Conservation (phyloP, 2,797 vertebrate species). For the Amblyopsis hoosieri region DNA sequence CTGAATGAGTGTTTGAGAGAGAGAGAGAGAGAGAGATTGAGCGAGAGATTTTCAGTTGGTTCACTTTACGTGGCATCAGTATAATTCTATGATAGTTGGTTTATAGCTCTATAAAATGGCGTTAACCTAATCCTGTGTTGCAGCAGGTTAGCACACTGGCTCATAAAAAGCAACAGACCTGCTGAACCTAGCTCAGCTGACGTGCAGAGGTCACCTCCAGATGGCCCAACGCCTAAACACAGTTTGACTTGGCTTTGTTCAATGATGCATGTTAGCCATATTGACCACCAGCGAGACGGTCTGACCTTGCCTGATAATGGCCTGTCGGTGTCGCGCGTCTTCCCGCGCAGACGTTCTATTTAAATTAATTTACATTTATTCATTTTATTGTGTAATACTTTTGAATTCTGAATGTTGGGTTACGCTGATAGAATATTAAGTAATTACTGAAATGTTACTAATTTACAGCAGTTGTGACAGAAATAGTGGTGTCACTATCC, state of each 20-base stretch:
- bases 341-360: constrained; percentile 23
- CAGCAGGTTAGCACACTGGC: too few species aligned
- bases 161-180: too few species aligned
- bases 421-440: not conserved
- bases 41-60: not conserved
- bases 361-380: not conserved
- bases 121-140: too few species aligned
- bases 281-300: constrained; percentile 65
- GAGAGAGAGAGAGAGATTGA: too few species aligned
- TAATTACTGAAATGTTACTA: not conserved
- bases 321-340: constrained; percentile 35
- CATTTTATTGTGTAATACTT: too few species aligned
- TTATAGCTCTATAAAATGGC: too few species aligned
- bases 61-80: too few species aligned
- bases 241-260: constrained; percentile 66
- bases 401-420: too few species aligned
- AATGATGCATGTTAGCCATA: constrained; percentile 66
- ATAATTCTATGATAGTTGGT: not conserved
- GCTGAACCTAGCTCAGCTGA: constrained; percentile 2
- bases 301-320: constrained; percentile 57
- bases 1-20: too few species aligned
- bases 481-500: too few species aligned
- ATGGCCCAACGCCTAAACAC: constrained; percentile 60
- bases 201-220: constrained; percentile 51
- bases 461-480: not conserved